Evolutionary conservation across 2,888 invertebrate species (phyloP), one percentile per base, ranked within the genome.

Genomic region (Mesorhabditis spiculigera): DNA sequence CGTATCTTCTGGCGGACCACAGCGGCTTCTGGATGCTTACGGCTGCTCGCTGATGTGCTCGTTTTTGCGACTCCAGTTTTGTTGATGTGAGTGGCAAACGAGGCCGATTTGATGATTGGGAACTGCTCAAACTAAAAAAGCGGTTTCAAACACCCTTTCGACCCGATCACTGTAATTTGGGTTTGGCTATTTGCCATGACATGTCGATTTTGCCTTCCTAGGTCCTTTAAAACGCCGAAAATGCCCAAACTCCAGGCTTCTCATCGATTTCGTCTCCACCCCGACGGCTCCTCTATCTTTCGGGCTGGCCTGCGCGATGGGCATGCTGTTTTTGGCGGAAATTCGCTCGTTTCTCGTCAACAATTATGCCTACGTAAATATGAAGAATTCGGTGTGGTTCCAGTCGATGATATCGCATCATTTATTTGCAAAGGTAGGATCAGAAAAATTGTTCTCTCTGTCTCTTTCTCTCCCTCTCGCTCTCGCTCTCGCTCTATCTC

Each of bases 251-350:
- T 79, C 63, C 68, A 81, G 83, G 66, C 74, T 77, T 45, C 68
- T 83, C 64, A 81, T 83, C 68, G 74, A 79, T 41, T 83, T 78
- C 69, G 79, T 78, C 42, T 80, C 81, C 50, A 72, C 77, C 45
- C 67, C 70, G 5, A 71, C 73, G 42, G 74, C 76, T 6, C 80
- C 82, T 16, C 43, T 80, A 5, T 78, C 78, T 6, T 76, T 78
- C 65, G 83, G 83, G 6, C 72, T 81, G 43, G 76, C 73, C 10
- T 70, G 81, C 16, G 84, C 84, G 1, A 72, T 75, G 45, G 68
- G 72, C n/a, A 77, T 83, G 76, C 83, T 83, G 67, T 50, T 70
- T 0, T 72, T 65, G 0, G 65, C 74, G 43, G 73, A 74, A 4
- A 69, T 70, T 2, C 63, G 76, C 45, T 74, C 74, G 4, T 66